Conservation (phyloP, 2,797 vertebrate species). For the Xiphorhynchus erythropygius region DNA sequence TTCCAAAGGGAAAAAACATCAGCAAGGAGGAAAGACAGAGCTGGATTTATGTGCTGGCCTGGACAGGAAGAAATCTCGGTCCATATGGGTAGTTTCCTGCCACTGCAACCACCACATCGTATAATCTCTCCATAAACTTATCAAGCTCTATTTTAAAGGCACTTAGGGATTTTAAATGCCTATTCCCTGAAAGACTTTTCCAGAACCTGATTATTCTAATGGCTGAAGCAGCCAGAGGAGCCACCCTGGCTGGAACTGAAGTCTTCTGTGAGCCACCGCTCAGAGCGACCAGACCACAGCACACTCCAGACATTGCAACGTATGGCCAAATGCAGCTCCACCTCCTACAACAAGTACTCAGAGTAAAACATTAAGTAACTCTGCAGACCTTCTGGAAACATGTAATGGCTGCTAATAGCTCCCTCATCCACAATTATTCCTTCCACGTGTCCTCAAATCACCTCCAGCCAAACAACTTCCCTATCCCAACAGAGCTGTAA, state of each 20-base stretch:
- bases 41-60: background rate
- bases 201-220: conserved; percentile 6
- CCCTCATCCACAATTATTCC: background rate
- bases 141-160: background rate
- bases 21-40: background rate
- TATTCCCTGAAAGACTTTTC: background rate
- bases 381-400: conserved; percentile 22
- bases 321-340: background rate
- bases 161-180: background rate
- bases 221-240: conserved; percentile 7
- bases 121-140: background rate
- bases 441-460: background rate
- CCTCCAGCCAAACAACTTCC: background rate
- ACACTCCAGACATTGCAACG: background rate
- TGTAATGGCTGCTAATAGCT: background rate
- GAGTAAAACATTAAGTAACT: background rate
- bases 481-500: background rate
- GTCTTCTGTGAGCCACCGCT: background rate
- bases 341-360: background rate
- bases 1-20: background rate
- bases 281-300: accelerated
- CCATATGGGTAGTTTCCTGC: background rate
- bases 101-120: background rate
- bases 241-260: background rate
- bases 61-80: background rate